Evolutionary conservation across 2,888 invertebrate species (phyloP).

Genomic region (Epiperipatus broadwayi): DNA sequence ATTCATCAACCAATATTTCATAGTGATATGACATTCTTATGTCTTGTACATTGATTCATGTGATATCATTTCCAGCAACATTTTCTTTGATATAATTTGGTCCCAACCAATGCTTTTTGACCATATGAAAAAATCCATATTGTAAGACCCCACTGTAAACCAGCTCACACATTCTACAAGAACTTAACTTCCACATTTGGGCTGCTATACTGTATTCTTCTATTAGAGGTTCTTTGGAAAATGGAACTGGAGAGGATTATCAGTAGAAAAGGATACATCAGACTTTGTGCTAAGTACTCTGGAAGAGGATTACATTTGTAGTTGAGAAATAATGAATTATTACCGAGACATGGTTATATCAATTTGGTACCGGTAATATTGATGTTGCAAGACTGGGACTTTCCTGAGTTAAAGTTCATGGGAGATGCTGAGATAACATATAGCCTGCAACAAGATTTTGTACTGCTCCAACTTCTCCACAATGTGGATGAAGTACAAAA

Average conservation of each 20-base stretch:
- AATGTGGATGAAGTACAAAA: constrained; percentile 86
- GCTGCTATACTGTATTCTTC: constrained; percentile 99
- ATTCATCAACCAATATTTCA: constrained; percentile 78
- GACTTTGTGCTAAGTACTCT: constrained; percentile 81
- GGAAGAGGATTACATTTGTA: constrained; percentile 96
- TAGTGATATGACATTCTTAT: constrained; percentile 83
- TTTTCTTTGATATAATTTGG: constrained; percentile 89
- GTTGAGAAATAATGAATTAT: constrained; percentile 93
- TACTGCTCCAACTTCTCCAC: constrained; percentile 93
- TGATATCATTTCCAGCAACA: constrained; percentile 92
- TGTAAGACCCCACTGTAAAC: constrained; percentile 87
- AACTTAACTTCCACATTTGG: constrained; percentile 96
- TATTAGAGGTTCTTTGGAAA: constrained; percentile 99
- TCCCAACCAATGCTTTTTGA: constrained; percentile 95
- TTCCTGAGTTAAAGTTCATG: constrained; percentile 88
- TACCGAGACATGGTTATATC: constrained; percentile 98
- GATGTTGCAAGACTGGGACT: constrained; percentile 91
- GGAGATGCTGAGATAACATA: constrained; percentile 90
- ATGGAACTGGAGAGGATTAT: constrained; percentile 97
- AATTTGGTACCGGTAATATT: constrained; percentile 92
- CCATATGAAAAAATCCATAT: constrained; percentile 89
- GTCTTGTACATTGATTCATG: constrained; percentile 89
- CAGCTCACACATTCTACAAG: constrained; percentile 96
- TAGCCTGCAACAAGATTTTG: constrained; percentile 94
- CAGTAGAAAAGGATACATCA: constrained; percentile 84